Percentiles rank a stretch among this genome's conserved stretches.
phyloP scores from a whole-genome alignment of 2,888 invertebrate species.

The Calameuta idolon region DNA sequence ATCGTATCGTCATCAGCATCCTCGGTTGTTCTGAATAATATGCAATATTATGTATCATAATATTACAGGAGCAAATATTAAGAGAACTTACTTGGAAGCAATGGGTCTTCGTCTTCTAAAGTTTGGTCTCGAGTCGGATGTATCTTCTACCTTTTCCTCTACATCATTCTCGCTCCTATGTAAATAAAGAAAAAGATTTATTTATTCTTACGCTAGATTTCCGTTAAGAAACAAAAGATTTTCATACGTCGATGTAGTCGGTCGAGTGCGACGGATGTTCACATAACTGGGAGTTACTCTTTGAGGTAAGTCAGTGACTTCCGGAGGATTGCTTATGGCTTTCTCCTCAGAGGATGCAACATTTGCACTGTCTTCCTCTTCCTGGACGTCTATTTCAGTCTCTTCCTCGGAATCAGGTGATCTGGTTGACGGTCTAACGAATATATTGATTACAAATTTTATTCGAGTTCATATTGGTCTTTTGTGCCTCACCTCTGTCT shows the following conservation, averaged over 20 bases:
- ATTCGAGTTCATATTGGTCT: neutral
- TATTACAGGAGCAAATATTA: neutral
- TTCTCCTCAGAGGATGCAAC: constrained; percentile 57
- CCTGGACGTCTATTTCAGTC: constrained; percentile 52
- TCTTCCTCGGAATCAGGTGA: constrained; percentile 44
- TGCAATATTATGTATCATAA: neutral
- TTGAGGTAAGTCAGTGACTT: constrained; percentile 39
- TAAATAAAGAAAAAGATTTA: constrained; percentile 12
- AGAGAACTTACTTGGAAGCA: constrained; percentile 31
- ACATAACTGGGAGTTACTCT: constrained; percentile 58
- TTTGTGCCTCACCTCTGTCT: constrained; percentile 70
- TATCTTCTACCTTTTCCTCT: constrained; percentile 38
- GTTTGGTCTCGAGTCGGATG: constrained; percentile 30
- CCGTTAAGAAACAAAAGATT: neutral
- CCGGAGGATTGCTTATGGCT: constrained; percentile 49
- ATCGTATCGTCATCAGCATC: neutral
- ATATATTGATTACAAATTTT: neutral
- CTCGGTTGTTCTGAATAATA: neutral
- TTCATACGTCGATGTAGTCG: constrained; percentile 34
- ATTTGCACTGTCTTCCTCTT: constrained; percentile 65
- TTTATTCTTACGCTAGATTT: neutral
- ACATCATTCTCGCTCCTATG: constrained; percentile 49
- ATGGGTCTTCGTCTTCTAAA: constrained; percentile 37
- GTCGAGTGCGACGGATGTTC: constrained; percentile 57
- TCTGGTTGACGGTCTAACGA: constrained; percentile 38